Evolutionary conservation across 2,888 invertebrate species (phyloP), one percentile per base, ranked within the genome.

Genomic region (Podabrus alpinus): DNA sequence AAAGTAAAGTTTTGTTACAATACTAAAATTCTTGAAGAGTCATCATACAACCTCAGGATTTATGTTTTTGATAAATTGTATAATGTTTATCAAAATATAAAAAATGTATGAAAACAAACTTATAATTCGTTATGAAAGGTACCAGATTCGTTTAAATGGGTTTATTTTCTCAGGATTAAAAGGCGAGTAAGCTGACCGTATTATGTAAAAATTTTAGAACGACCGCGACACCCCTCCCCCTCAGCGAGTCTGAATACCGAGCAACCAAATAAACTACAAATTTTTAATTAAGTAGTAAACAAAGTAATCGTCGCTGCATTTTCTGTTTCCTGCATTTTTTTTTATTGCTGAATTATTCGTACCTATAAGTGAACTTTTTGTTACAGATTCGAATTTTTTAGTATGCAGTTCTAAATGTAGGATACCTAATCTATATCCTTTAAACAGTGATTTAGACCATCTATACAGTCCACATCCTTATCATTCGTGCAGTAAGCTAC

Each of bases 401-500:
- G 89, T 91, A 3, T 89, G 90, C 88, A 92, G 90, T 82, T 87
- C 90, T 59, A 90, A 89, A 82, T 93, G 93, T 81, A 90, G 89
- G 82, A 92, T 93, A 83, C 88, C 90, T 15, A 90, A 92, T 77
- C 80, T 91, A 74, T 89, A 92, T 82, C 89, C 92, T 5, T 90
- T 91, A 79, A 90, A 91, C 74, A 81, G 83, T 7, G 89, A 90
- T 76, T 88, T 90, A 13, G 89, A 88, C 84, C 86, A 87, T 74
- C 89, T 89, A 77, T 89, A 91, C 75, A 88, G 88, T 62, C 88
- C 89, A 19, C 86, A 88, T 74, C 88, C 89, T 73, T 91, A 90
- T 79, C 89, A 89, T 75, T 79, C 88, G 0, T 92, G 92, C 82
- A 86, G 88, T 9, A 86, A 85, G 70, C 77, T 82, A n/a, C 82